phyloP scores from a whole-genome alignment of 1,140 invertebrate species.

The Bombus confusus region DNA sequence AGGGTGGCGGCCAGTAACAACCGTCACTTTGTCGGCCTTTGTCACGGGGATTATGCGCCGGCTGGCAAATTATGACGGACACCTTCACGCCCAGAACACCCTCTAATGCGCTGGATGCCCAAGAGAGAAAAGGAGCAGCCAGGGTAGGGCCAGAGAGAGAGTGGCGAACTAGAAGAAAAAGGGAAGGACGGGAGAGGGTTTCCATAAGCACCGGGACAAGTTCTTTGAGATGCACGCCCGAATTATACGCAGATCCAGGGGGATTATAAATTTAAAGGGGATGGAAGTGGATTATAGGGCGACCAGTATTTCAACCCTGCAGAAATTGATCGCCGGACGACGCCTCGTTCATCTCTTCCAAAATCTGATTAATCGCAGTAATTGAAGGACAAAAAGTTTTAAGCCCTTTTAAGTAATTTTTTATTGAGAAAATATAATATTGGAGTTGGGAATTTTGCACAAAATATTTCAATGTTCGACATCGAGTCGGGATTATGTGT shows the following conservation, averaged over 20 bases:
- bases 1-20: conserved; percentile 72
- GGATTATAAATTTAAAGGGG: conserved; percentile 42
- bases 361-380: background rate
- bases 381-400: background rate
- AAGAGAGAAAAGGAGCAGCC: conserved; percentile 28
- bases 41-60: conserved; percentile 77
- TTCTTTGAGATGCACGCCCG: conserved; percentile 40
- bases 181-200: background rate
- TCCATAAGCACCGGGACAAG: conserved; percentile 37
- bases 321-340: conserved; percentile 15
- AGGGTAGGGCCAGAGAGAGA: background rate
- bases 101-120: conserved; percentile 54
- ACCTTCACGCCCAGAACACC: conserved; percentile 72
- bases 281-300: background rate
- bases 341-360: background rate
- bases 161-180: conserved; percentile 12
- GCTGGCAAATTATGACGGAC: conserved; percentile 78
- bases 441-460: no score
- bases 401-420: background rate
- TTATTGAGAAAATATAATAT: no score
- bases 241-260: conserved; percentile 38
- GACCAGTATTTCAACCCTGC: background rate
- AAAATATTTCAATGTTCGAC: background rate
- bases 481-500: background rate
- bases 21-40: conserved; percentile 76